A percentile compares a stretch with the other conserved stretches of the same genome.
Evolutionary conservation across 2,113 vertebrate genomes (phyloP).

Genomic region (Siniperca knerii): DNA sequence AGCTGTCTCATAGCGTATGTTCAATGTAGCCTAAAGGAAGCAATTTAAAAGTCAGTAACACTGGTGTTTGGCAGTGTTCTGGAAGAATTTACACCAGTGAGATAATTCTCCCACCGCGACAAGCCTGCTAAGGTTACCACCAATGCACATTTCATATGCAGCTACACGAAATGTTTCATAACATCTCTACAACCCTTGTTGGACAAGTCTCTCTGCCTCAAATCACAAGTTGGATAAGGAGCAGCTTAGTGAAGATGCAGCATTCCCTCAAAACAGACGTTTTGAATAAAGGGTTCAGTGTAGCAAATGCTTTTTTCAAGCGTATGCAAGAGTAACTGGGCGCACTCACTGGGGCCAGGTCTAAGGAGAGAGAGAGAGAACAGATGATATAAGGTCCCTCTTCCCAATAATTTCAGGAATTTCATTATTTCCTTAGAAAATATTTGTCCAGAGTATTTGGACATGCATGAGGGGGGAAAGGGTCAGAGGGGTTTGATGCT

Average conservation of each 20-base stretch:
- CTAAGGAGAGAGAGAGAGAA: constrained; percentile 47
- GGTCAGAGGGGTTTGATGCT: constrained; percentile 60
- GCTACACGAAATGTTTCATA: constrained; percentile 58
- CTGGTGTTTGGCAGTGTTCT: constrained; percentile 46
- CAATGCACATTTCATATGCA: constrained; percentile 43
- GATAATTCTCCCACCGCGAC: constrained; percentile 41
- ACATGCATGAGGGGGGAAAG: constrained; percentile 54
- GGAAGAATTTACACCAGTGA: constrained; percentile 51
- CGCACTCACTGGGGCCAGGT: constrained; percentile 54
- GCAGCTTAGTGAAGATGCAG: constrained; percentile 54
- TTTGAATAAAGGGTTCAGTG: constrained; percentile 57
- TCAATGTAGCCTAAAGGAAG: constrained; percentile 50
- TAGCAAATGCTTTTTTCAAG: constrained; percentile 47
- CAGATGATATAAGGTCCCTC: constrained; percentile 80
- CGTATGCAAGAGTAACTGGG: constrained; percentile 37
- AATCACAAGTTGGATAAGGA: constrained; percentile 39
- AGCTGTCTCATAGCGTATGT: constrained; percentile 38
- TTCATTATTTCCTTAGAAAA: constrained; percentile 85
- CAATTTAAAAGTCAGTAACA: constrained; percentile 44
- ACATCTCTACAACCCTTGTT: constrained; percentile 39
- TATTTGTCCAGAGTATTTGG: constrained; percentile 81
- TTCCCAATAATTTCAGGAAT: constrained; percentile 85
- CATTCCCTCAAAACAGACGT: constrained; percentile 49
- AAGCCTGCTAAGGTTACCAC: constrained; percentile 49
- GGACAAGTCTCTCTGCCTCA: constrained; percentile 37